Evolutionary conservation across 2,797 vertebrate species (phyloP).

Genomic region (Syngnathus rostellatus): DNA sequence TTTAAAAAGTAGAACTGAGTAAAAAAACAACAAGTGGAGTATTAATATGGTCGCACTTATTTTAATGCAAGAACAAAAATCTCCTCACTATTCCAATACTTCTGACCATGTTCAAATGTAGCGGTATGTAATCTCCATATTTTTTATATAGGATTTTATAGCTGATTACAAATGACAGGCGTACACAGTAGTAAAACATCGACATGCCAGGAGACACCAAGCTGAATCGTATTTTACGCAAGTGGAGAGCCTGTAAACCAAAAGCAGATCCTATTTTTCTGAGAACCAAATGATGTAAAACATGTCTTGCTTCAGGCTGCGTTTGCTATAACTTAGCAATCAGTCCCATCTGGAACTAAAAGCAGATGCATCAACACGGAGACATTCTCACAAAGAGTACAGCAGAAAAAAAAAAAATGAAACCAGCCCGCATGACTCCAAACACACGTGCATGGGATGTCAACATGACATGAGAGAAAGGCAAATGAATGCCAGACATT

Average conservation of each 20-base stretch:
- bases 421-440: slow-evolving; percentile 8
- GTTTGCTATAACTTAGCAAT: slow-evolving; percentile 30
- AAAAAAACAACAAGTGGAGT: too few species aligned
- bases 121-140: neutral
- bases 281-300: slow-evolving; percentile 34
- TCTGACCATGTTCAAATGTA: neutral
- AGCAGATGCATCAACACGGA: slow-evolving; percentile 41
- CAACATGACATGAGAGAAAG: slow-evolving; percentile 21
- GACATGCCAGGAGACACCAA: neutral
- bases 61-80: too few species aligned
- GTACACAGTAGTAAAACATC: neutral
- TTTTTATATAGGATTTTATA: neutral
- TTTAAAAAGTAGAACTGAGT: too few species aligned
- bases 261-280: slow-evolving; percentile 8
- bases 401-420: slow-evolving; percentile 6
- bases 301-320: slow-evolving; percentile 37
- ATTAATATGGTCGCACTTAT: too few species aligned
- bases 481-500: slow-evolving; percentile 18
- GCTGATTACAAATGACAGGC: neutral
- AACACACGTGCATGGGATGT: slow-evolving; percentile 12
- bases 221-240: neutral
- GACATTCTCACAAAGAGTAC: slow-evolving; percentile 10
- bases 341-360: slow-evolving; percentile 43
- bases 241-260: slow-evolving; percentile 8
- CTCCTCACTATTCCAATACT: neutral